phyloP scores from a whole-genome alignment of 2,888 invertebrate species.

The Tipula unca region DNA sequence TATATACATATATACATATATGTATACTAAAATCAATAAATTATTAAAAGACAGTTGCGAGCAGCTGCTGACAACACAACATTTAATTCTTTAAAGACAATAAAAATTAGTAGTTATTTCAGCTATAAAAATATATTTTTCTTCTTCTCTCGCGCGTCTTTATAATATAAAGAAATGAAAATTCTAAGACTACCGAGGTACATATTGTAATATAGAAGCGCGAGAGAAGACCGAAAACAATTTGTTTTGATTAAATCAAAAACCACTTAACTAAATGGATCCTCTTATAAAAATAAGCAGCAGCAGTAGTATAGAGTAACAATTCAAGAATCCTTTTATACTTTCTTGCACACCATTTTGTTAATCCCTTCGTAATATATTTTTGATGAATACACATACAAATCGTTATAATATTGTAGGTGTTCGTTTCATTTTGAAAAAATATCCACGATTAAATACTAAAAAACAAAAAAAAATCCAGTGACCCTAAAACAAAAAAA shows the following conservation, averaged over 20 bases:
- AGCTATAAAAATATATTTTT: background rate
- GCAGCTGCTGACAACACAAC: conserved; percentile 1
- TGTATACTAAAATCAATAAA: background rate
- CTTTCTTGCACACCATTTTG: background rate
- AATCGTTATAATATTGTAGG: background rate
- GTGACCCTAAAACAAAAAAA: background rate
- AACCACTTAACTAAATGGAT: background rate
- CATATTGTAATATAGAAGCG: background rate
- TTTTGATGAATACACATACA: background rate
- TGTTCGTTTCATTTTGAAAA: background rate
- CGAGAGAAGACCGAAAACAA: background rate
- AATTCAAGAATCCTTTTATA: background rate
- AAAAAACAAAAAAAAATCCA: background rate
- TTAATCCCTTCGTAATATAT: background rate
- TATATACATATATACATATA: no score
- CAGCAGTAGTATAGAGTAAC: no score
- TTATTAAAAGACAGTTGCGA: background rate
- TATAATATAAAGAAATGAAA: background rate
- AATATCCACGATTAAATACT: background rate
- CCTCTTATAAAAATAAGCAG: background rate
- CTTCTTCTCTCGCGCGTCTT: background rate
- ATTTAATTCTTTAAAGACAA: conserved; percentile 14
- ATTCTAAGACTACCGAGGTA: background rate
- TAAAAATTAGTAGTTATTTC: conserved; percentile 8
- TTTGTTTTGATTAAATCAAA: conserved; percentile 1